Evolutionary conservation across 2,113 vertebrate species (phyloP).

Genomic region (Spermophilus dauricus): DNA sequence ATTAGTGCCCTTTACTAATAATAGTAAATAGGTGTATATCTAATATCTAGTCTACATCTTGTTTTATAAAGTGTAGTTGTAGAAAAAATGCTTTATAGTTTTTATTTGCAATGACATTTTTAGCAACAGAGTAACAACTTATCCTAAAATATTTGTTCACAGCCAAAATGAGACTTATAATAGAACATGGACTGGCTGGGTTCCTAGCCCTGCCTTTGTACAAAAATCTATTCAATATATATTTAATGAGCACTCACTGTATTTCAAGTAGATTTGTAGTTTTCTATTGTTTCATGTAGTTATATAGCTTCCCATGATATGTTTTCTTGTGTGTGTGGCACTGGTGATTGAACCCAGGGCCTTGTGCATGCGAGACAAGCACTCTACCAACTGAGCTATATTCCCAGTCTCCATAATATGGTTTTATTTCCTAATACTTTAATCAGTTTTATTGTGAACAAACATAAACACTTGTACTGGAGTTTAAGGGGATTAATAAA

Average conservation of each 20-base stretch:
- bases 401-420: too few species aligned
- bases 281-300: constrained; percentile 7
- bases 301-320: neutral
- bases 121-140: constrained; percentile 20
- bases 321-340: too few species aligned
- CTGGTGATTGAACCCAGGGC: too few species aligned
- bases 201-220: neutral
- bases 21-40: neutral
- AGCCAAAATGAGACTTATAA: neutral
- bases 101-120: constrained; percentile 33
- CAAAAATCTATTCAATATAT: neutral
- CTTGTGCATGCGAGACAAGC: too few species aligned
- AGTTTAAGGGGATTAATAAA: neutral
- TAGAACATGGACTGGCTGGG: neutral
- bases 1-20: neutral
- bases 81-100: neutral
- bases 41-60: neutral
- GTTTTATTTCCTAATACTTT: constrained; percentile 12
- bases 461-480: neutral
- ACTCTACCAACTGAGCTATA: too few species aligned
- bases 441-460: constrained; percentile 40
- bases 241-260: neutral
- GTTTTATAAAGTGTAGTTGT: constrained; percentile 1
- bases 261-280: constrained; percentile 4
- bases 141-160: neutral